Evolutionary conservation across 2,888 invertebrate species (phyloP), one percentile per base, ranked within the genome.

Genomic region (Sycophila texana): DNA sequence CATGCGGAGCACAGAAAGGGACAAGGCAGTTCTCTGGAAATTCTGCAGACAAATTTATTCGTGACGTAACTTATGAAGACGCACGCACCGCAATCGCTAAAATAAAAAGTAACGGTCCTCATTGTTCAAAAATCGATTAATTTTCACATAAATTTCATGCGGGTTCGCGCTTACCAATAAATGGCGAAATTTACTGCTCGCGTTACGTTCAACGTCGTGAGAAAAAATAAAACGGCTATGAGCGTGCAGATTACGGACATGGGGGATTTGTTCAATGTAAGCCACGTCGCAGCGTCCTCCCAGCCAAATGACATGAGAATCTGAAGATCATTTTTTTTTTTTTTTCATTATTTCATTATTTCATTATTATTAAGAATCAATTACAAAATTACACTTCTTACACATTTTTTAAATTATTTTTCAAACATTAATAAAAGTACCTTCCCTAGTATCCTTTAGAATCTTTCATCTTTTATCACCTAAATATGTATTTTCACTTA

Each of bases 141-240:
- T 60, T 16, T 60, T 1, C 13, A 13, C 13, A 16, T 10, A 4
- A 26, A 26, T 14, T 16, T 22, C 14, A 16, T 55, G 0, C 1
- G 16, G 26, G 22, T 3, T 75, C 80, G 26, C 79, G 26, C 80
- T 81, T 57, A 70, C 86, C 74, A 14, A 85, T 74, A 77, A 22
- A 74, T 77, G 0, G 83, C 80, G 20, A 85, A 86, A 70, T 89
- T 86, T 4, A 86, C 76, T 2, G 87, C 81, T 79, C 81, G 84
- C 13, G 87, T 86, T 13, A 87, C 82, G 49, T 88, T 82, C 0
- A 89, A 82, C 2, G 86, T 68, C 0, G 83, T 65, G 0, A 85
- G 47, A 1, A 88, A 82, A 79, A 88, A 86, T 70, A 82, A 81
- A 4, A 82, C 20, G 4, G 86, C 82, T 53, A 83, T 82, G 1